These are phyloP conservation scores for Lepisosteus osseus DNA, from an alignment of 2,113 vertebrate genomes.

Conservation along the genomic window DNA sequence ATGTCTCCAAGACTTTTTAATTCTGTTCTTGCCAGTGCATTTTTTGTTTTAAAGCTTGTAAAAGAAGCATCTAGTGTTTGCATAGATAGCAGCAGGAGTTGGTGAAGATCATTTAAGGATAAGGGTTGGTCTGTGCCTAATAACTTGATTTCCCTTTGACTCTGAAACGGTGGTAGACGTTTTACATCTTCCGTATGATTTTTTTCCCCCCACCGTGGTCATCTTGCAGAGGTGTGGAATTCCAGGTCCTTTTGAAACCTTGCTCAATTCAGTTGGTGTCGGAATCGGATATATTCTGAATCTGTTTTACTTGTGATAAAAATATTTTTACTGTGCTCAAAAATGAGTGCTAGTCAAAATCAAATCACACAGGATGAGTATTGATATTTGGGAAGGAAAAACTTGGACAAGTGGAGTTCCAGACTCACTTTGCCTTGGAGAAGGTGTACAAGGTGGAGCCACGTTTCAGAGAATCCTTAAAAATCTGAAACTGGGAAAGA, in stretches of 20 bases:
- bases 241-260: neutral
- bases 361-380: too few relatives aligned
- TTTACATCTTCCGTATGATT: too few relatives aligned
- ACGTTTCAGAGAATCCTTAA: too few relatives aligned
- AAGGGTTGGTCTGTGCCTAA: conserved; percentile 12
- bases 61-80: conserved; percentile 26
- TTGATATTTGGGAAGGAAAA: neutral
- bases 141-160: conserved; percentile 23
- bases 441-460: too few relatives aligned
- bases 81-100: conserved; percentile 20
- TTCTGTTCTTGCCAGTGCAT: conserved; percentile 5
- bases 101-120: conserved; percentile 29
- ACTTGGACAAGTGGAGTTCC: too few relatives aligned
- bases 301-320: conserved; percentile 2
- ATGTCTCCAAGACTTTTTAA: conserved; percentile 27
- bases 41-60: conserved; percentile 32
- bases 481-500: too few relatives aligned
- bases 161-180: neutral
- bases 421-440: too few relatives aligned
- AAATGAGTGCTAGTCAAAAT: neutral
- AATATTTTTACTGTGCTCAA: neutral
- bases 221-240: neutral
- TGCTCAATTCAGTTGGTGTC: neutral
- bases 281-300: neutral
- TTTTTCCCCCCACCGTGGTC: neutral